Conservation (phyloP, 2,888 invertebrate genomes). For the Scaptomyza cyrtandrae region DNA sequence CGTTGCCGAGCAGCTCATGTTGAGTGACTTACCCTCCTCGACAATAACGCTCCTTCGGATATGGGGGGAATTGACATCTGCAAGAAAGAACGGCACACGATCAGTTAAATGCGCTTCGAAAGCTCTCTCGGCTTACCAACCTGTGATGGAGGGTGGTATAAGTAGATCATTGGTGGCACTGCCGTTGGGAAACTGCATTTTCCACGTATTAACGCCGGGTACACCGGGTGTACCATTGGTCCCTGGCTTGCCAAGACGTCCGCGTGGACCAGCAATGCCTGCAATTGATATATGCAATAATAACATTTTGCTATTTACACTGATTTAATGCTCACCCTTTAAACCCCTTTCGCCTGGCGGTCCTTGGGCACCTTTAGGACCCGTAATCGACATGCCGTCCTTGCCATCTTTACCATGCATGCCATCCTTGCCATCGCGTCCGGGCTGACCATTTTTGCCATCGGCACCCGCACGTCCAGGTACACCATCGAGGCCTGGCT, state of each 20-base stretch:
- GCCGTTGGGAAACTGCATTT: constrained; percentile 86
- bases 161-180: constrained; percentile 88
- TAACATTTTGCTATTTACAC: not conserved
- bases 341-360: constrained; percentile 90
- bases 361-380: constrained; percentile 88
- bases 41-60: constrained; percentile 88
- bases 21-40: constrained; percentile 91
- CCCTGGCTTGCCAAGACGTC: constrained; percentile 90
- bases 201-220: constrained; percentile 92
- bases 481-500: constrained; percentile 92
- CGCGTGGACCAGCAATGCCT: constrained; percentile 87
- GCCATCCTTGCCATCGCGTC: constrained; percentile 85
- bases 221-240: constrained; percentile 90
- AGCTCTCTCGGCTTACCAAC: constrained; percentile 82
- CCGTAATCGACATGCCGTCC: constrained; percentile 84
- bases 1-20: constrained; percentile 92
- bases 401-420: constrained; percentile 90
- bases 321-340: constrained; percentile 85
- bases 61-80: constrained; percentile 80
- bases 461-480: constrained; percentile 94
- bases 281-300: not conserved
- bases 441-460: constrained; percentile 90
- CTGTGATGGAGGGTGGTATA: constrained; percentile 94
- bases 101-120: too few relatives aligned
- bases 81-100: not conserved